Percentiles rank a stretch among this genome's conserved stretches.
Conservation (phyloP, 2,797 vertebrate species). For the Mastacembelus armatus region DNA sequence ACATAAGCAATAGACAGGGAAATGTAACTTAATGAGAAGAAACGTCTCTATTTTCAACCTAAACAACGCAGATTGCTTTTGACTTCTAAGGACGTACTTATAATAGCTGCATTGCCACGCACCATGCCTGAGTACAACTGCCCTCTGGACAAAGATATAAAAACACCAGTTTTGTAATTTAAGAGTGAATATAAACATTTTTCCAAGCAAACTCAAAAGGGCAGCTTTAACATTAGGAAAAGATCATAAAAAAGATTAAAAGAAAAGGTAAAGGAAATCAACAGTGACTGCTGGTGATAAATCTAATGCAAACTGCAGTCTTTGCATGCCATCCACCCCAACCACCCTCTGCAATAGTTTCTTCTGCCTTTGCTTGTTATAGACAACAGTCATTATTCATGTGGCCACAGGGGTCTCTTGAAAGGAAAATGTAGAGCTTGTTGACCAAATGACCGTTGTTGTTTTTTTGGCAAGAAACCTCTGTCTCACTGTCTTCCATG, state of each 20-base stretch:
- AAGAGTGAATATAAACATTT: too few species aligned
- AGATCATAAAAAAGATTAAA: too few species aligned
- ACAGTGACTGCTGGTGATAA: background rate
- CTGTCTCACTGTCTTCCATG: background rate
- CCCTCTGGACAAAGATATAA: too few species aligned
- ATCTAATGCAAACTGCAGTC: too few species aligned
- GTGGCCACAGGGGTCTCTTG: background rate
- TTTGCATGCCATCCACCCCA: background rate
- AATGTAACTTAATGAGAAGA: background rate
- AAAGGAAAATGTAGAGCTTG: background rate
- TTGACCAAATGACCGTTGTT: conserved; percentile 1
- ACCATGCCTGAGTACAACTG: too few species aligned
- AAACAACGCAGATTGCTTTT: too few species aligned
- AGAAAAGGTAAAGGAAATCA: background rate
- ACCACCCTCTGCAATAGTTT: background rate
- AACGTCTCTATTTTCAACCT: too few species aligned
- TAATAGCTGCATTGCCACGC: too few species aligned
- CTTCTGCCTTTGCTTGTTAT: background rate
- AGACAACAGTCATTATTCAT: background rate
- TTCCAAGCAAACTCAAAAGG: too few species aligned
- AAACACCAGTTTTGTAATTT: too few species aligned
- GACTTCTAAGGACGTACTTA: too few species aligned
- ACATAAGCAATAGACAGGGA: background rate
- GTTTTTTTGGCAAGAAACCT: background rate
- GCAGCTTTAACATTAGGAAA: background rate